Base-by-base conservation (phyloP, 2,797 vertebrate genomes). In the Amblyraja radiata region DNA sequence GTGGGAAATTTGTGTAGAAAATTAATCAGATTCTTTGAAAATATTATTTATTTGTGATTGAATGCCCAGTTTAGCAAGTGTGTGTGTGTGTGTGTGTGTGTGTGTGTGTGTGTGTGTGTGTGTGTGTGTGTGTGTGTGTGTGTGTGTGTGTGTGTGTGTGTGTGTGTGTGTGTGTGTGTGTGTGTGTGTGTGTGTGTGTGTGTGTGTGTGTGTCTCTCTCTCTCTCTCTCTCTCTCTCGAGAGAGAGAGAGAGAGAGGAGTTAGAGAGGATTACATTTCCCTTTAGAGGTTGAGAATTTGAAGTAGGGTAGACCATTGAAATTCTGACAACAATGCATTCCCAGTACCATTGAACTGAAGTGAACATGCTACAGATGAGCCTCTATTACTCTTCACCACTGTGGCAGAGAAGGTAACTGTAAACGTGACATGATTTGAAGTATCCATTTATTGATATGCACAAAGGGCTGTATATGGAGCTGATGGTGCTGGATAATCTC, bases 401-500 rank as follows among this genome's bases (percentile, higher is more conserved):
- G 46, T 28, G 21, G 68, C 18, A 76, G 90, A 54, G 73, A n/a
- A n/a, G 39, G 58, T 11, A 92, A 46, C 46, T 28, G 39, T 76
- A 92, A 54, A 76, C 46, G 36, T 46, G 73, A 92, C 36, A 54
- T 9, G 90, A 92, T 74, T 92, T 92, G 36, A 92, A 92, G 90
- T 74, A 36, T 76, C 90, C 90, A 76, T 74, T 74, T 88, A 18
- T 88, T n/a, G 1, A 54, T 92, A 92, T 54, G 71, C 90, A 92
- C 71, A 54, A 92, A 92, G 71, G 25, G 7, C 36, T 11, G 68
- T 46, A 46, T 92, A 14, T 28, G 10, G 36, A 76, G 71, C 71
- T 76, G 36, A 46, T 92, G 90, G 73, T 58, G 90, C n/a, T 92
- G 65, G 90, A 46, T 92, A 58, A 76, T 92, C 90, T 91, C 65